These are phyloP conservation scores for Thumatha senex DNA, from an alignment of 2,888 invertebrate species.

Conservation along the genomic window DNA sequence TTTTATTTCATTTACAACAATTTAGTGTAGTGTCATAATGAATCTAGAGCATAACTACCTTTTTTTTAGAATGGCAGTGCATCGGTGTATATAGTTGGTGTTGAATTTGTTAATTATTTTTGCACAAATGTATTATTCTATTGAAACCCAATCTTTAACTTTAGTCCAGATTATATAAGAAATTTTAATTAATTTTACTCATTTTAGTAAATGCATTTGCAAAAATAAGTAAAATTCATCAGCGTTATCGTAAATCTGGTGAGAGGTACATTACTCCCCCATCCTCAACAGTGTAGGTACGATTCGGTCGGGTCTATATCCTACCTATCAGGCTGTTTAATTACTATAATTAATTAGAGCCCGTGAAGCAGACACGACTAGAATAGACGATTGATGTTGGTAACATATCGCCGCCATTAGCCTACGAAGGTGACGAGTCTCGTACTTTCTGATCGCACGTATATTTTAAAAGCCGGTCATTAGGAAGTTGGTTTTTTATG, in stretches of 20 bases:
- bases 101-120: no score
- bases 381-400: constrained; percentile 78
- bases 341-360: constrained; percentile 82
- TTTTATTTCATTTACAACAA: no score
- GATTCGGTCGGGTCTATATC: no score
- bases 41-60: no score
- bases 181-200: no score
- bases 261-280: constrained; percentile 44
- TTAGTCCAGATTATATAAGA: no score
- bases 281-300: constrained; percentile 14
- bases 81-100: no score
- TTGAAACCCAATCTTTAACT: no score
- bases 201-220: neutral
- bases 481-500: constrained; percentile 69
- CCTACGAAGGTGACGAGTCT: constrained; percentile 64
- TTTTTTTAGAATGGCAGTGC: no score
- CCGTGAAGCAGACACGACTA: constrained; percentile 70
- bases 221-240: constrained; percentile 1
- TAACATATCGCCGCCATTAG: constrained; percentile 77
- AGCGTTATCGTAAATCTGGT: constrained; percentile 39
- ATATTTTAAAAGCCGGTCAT: constrained; percentile 71
- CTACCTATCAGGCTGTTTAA: constrained; percentile 69
- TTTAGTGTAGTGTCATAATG: no score
- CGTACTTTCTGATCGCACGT: constrained; percentile 47
- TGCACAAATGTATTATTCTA: no score